Evolutionary conservation across 2,113 vertebrate species (phyloP).

Genomic region (Falcunculus frontatus): DNA sequence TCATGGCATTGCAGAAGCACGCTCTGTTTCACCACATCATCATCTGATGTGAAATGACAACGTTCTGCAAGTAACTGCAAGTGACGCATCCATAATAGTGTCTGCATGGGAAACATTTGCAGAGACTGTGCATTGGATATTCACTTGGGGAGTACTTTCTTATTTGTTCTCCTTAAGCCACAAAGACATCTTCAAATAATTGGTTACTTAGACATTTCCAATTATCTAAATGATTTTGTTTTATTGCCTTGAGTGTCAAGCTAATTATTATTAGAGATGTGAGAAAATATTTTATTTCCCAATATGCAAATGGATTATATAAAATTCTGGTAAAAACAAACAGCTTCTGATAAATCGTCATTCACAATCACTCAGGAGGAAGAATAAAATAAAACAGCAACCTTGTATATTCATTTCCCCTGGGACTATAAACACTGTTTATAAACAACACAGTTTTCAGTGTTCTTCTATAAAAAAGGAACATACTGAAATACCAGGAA

Average conservation of each 20-base stretch:
- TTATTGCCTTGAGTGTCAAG: conserved; percentile 32
- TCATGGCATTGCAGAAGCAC: neutral
- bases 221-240: conserved; percentile 44
- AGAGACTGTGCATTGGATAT: neutral
- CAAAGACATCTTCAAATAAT: conserved; percentile 19
- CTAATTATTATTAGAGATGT: conserved; percentile 46
- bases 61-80: neutral
- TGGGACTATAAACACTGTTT: neutral
- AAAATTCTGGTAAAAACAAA: conserved; percentile 50
- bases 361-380: neutral
- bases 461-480: neutral
- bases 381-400: neutral
- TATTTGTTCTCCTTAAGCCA: conserved; percentile 5
- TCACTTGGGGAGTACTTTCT: neutral
- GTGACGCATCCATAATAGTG: neutral
- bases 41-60: neutral
- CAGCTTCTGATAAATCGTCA: conserved; percentile 29
- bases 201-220: conserved; percentile 11
- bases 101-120: conserved; percentile 22
- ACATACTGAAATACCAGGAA: neutral
- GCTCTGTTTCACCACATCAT: neutral
- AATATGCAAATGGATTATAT: conserved; percentile 14
- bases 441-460: neutral
- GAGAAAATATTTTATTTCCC: conserved; percentile 49
- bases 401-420: neutral